Base-by-base conservation (phyloP, 2,113 vertebrate species). In the Anas platyrhynchos region DNA sequence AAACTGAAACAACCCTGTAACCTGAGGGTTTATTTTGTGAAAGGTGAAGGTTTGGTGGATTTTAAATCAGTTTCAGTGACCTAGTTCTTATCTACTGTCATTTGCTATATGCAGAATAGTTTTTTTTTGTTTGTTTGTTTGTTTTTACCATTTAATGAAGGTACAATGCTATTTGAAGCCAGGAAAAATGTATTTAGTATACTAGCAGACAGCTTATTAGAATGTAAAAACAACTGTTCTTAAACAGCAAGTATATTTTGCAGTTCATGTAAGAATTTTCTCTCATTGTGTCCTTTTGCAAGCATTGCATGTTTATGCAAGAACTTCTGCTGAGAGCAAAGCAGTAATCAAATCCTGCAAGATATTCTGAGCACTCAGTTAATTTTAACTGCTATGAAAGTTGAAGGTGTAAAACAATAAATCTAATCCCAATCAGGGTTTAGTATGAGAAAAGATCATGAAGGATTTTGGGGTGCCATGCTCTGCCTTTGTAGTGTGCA, bases 1-100 rank as follows among this genome's bases (percentile, higher is more conserved):
- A 94, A 90, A 95, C 94, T 93, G 92, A 93, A 96, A 75, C 73
- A 94, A 84, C 92, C 73, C 65, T 29, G 34, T 78, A 84, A 78
- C 29, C 29, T 66, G 62, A 76, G 48, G 74, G 36, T 48, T 48
- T 48, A 22, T 48, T 44, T 36, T 84, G 58, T 87, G 41, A 50
- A 46, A 93, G 22, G 83, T 1, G 5, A 79, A 66, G 76, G 56
- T 36, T 41, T 83, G 22, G 25, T 75, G 65, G 79, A 73, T 75
- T 93, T 83, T 69, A 88, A 88, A 80, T 63, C 34, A 34, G 20
- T 61, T 93, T 54, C 43, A 34, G 38, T 77, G 50, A 69, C 52
- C 29, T 55, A 86, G 72, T 91, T 23, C 32, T 88, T 73, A 38
- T 58, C 75, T 74, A 34, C 23, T 61, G 5, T 38, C 26, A 25